Percentiles rank a stretch among this genome's conserved stretches.
Evolutionary conservation across 2,113 vertebrate genomes (phyloP).

Genomic region (Oncorhynchus keta): DNA sequence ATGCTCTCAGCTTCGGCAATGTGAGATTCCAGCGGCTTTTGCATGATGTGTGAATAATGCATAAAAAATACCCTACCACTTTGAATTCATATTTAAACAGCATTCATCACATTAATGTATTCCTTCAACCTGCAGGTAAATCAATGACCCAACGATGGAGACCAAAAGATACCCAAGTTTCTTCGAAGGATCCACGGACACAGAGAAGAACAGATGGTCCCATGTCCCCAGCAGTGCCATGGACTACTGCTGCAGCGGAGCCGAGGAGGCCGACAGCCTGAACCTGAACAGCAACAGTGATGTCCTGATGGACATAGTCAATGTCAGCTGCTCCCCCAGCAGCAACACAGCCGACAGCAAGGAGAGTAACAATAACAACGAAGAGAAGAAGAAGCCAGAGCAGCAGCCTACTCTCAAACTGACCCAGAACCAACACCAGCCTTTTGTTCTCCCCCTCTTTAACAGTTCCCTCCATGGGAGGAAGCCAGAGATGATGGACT

Average conservation of each 20-base stretch:
- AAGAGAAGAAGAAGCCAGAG: conserved; percentile 77
- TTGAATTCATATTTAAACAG: neutral
- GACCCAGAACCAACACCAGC: conserved; percentile 76
- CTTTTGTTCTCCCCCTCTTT: conserved; percentile 79
- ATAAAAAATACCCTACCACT: neutral
- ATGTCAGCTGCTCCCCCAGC: conserved; percentile 79
- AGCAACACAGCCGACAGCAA: conserved; percentile 74
- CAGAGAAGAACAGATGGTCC: conserved; percentile 89
- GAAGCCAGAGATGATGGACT: conserved; percentile 82
- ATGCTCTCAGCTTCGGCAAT: neutral
- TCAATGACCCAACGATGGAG: conserved; percentile 87
- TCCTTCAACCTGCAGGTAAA: conserved; percentile 57
- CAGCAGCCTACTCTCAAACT: conserved; percentile 76
- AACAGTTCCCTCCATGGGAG: conserved; percentile 78
- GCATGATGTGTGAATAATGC: neutral
- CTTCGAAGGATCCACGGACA: conserved; percentile 84
- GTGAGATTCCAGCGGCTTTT: neutral
- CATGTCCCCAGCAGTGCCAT: conserved; percentile 81
- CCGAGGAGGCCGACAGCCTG: conserved; percentile 77
- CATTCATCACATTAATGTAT: conserved; percentile 16
- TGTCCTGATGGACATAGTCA: conserved; percentile 89
- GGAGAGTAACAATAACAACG: conserved; percentile 70
- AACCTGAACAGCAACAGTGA: conserved; percentile 75
- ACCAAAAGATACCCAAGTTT: conserved; percentile 96
- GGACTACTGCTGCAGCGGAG: conserved; percentile 73